A percentile compares a stretch with the other conserved stretches of the same genome.
These are phyloP conservation scores for Panorpa germanica DNA, from an alignment of 2,888 invertebrate genomes.

Conservation along the genomic window DNA sequence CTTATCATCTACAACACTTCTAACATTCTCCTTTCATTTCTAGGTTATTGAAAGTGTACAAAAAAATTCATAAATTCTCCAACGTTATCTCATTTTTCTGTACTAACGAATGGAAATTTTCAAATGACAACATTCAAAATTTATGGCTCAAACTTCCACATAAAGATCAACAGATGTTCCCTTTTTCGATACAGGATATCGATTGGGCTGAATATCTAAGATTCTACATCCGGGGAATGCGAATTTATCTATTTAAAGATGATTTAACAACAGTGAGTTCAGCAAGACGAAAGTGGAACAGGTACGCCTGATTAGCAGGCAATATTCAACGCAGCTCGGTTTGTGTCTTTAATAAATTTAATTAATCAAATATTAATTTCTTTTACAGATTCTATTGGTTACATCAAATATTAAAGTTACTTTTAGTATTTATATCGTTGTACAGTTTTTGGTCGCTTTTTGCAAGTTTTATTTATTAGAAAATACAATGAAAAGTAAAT, in stretches of 20 bases:
- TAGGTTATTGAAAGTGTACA: constrained; percentile 54
- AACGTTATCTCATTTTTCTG: constrained; percentile 55
- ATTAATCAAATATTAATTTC: constrained; percentile 12
- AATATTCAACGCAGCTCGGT: not conserved
- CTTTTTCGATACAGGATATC: constrained; percentile 46
- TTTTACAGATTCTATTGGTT: constrained; percentile 32
- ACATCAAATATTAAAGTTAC: constrained; percentile 25
- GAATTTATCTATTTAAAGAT: constrained; percentile 56
- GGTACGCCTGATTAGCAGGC: constrained; percentile 22
- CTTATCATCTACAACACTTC: constrained; percentile 9
- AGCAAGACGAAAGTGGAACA: constrained; percentile 36
- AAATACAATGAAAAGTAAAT: too few relatives aligned
- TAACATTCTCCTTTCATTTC: constrained; percentile 10
- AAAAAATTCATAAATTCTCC: constrained; percentile 55
- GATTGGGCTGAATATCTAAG: constrained; percentile 51
- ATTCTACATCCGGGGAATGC: constrained; percentile 47
- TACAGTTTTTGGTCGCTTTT: constrained; percentile 26
- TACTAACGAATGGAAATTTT: constrained; percentile 45
- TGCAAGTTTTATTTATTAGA: constrained; percentile 15
- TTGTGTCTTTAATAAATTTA: constrained; percentile 2
- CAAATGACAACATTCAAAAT: constrained; percentile 34
- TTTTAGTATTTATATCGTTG: constrained; percentile 22
- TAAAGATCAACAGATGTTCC: constrained; percentile 35
- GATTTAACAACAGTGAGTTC: constrained; percentile 38
- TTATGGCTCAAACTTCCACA: constrained; percentile 34